Evolutionary conservation across 2,113 vertebrate species (phyloP), one percentile per base, ranked within the genome.

Genomic region (Paramormyrops kingsleyae): DNA sequence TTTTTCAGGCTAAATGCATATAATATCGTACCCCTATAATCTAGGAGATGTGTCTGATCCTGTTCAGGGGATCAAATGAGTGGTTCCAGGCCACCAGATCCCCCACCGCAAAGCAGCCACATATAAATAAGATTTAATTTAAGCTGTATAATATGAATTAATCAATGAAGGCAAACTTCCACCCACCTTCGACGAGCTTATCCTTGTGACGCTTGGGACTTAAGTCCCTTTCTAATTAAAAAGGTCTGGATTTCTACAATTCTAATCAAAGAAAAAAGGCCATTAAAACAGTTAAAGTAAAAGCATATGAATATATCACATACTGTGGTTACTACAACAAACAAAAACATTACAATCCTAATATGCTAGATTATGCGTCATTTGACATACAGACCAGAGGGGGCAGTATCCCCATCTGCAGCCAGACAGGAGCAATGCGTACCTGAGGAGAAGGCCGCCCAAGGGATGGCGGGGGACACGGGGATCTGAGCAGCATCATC

Each of bases 371-470:
- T 46, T 83, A 47, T 47, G 80, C n/a, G 17, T 19, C 42, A 83
- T 47, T 46, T 17, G 39, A 24, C 39, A 9, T 83, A 47, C 44
- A 83, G 39, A 21, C 42, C 44, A 42, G 7, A 24, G 80, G 39
- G 21, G 80, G 17, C 80, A 42, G 70, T 31, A 24, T 83, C 19
- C 42, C 19, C 2, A 39, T 12, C 39, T 44, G 44, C 42, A 47
- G 42, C 7, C 7, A 10, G 6, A 46, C 42, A 44, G 80, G 19
- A 21, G 80, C 39, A 10, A n/a, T 35, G 21, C 89, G 89, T 93
- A 97, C 96, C 96, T 96, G 96, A 87, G 91, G 96, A 94, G 93
- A 97, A 96, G 5, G 94, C 95, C 89, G 96, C 96, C 96, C 96
- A 97, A 15, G 95, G 95, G 92, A 97, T 96, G 83, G 96, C 95